phyloP scores from a whole-genome alignment of 2,888 invertebrate species.

The Carpatolechia fugitivella region DNA sequence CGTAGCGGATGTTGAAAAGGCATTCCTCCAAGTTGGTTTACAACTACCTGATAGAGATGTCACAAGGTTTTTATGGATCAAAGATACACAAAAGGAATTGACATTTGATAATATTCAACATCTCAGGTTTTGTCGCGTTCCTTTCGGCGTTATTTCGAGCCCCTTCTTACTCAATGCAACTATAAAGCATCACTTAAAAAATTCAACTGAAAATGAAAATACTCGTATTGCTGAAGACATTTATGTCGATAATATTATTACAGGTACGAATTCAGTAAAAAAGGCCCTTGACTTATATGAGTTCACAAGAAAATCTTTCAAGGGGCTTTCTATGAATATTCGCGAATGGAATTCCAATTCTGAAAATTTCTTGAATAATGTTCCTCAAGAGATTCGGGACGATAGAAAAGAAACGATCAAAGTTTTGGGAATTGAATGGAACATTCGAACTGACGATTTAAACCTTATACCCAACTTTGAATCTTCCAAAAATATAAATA shows the following conservation, averaged over 20 bases:
- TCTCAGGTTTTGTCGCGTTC: constrained; percentile 15
- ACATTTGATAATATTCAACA: constrained; percentile 6
- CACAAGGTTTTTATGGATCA: not conserved
- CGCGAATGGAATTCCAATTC: constrained; percentile 5
- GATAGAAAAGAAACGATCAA: not conserved
- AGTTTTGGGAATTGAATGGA: not conserved
- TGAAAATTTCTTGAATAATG: not conserved
- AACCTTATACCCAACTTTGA: not conserved
- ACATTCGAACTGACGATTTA: not conserved
- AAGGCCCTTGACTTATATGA: too few relatives aligned
- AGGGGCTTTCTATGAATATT: constrained; percentile 11
- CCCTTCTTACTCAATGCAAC: constrained; percentile 19
- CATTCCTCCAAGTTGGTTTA: too few relatives aligned
- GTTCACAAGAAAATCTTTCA: not conserved
- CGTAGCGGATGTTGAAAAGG: not conserved
- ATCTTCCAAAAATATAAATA: not conserved
- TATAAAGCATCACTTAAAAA: constrained; percentile 12
- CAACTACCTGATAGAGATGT: not conserved
- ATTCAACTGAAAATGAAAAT: not conserved
- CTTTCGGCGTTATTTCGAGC: constrained; percentile 15
- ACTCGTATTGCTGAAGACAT: not conserved
- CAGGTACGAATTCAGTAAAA: too few relatives aligned
- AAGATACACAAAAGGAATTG: not conserved
- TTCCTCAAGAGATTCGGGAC: not conserved
- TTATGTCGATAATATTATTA: constrained; percentile 10